Percentiles rank a stretch among this genome's conserved stretches.
Conservation (phyloP, 2,113 vertebrate species). For the Phoxinus phoxinus region DNA sequence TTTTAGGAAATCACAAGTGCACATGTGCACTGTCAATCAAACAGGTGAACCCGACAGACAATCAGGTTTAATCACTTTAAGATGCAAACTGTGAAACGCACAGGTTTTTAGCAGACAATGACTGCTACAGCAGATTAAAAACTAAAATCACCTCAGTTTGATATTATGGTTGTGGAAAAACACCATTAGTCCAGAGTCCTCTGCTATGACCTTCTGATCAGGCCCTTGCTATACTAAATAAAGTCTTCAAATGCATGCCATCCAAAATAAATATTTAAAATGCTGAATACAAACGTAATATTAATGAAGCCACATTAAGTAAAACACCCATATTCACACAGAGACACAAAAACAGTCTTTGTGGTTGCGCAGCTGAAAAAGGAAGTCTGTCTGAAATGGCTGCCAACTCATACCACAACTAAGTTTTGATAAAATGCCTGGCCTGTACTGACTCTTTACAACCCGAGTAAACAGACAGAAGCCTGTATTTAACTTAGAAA, state of each 20-base stretch:
- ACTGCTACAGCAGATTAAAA: neutral
- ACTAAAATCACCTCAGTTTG: neutral
- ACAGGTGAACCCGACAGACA: neutral
- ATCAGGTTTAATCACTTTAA: conserved; percentile 3
- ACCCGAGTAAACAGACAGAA: conserved; percentile 52
- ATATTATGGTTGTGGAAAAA: conserved; percentile 17
- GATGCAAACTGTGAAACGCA: neutral
- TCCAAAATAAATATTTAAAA: neutral
- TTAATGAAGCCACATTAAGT: conserved; percentile 6
- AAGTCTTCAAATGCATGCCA: neutral
- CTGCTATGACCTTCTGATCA: conserved; percentile 21
- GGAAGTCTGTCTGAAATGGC: conserved; percentile 75
- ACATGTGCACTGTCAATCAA: neutral
- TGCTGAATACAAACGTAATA: neutral
- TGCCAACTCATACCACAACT: conserved; percentile 68
- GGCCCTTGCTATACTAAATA: neutral
- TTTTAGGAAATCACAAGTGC: neutral
- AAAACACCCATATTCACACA: neutral
- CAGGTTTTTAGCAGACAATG: neutral
- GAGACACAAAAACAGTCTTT: conserved; percentile 61
- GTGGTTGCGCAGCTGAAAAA: conserved; percentile 67
- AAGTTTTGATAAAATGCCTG: conserved; percentile 63
- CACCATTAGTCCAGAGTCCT: neutral
- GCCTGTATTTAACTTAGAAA: conserved; percentile 19
- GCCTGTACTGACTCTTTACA: conserved; percentile 56